Base-by-base conservation (phyloP, 64 coral and sea anemone genomes). In the Actinia tenebrosa region DNA sequence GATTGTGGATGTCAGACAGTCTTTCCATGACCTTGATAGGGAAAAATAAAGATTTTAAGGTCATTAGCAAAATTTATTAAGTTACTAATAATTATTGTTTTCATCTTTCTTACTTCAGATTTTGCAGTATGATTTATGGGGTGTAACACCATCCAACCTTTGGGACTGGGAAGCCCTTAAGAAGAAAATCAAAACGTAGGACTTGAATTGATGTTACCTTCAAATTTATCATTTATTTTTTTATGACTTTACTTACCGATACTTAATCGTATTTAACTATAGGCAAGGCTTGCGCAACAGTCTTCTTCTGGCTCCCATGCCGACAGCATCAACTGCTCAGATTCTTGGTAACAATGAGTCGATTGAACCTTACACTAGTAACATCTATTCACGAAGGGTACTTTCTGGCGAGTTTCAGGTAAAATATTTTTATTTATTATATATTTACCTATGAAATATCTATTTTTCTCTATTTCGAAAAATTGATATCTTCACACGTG, bases 351-450 rank as follows among this genome's bases (percentile, higher is more conserved):
- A 99, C 80, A 99, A 99, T 84, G 97, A 99, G 71, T 94, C 97
- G 4, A 92, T 99, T 93, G 97, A 99, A 50, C 97, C 97, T 14
- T 99, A 99, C 91, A 99, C 97, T 14, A 99, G 93, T 63, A 99
- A 99, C 52, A 99, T 99, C 46, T 99, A 99, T 46, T 88, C 91
- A 22, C 88, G 97, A 79, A 88, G 97, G 54, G 97, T 99, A 52
- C 90, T 99, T 45, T 99, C 97, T 11, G 97, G 97, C 25, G 97
- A 99, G 87, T 99, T 99, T 77, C 97, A 99, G 95, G 95, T 98
- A 80, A 72, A 56, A 56, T 71, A 52, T 16, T 27, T n/a, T 56
- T 18, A 16, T 16, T 22, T n/a, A n/a, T n/a, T n/a, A n/a, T n/a
- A n/a, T n/a, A n/a, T n/a, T n/a, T n/a, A n/a, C n/a, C n/a, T n/a